Conservation (phyloP, 2,113 vertebrate genomes). For the Siniperca chuatsi region DNA sequence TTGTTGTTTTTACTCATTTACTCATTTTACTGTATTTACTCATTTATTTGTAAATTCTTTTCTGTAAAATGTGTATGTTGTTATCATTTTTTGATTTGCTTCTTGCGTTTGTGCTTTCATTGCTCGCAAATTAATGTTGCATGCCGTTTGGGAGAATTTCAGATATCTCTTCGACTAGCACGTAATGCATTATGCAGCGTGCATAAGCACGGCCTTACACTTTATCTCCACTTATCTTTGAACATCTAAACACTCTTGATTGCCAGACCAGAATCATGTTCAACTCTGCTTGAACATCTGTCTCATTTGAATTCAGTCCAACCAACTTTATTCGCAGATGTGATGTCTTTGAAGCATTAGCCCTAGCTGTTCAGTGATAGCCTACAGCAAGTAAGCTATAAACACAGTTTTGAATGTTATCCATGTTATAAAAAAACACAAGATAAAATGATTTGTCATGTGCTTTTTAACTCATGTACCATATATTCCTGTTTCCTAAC, state of each 20-base stretch:
- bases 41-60: neutral
- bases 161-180: neutral
- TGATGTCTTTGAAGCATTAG: constrained; percentile 1
- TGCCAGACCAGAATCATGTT: constrained; percentile 9
- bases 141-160: neutral
- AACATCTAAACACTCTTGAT: constrained; percentile 28
- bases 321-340: constrained; percentile 15
- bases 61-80: neutral
- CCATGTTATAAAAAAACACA: neutral
- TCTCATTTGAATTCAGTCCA: constrained; percentile 20
- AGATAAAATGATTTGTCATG: neutral
- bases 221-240: constrained; percentile 29
- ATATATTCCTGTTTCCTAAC: neutral
- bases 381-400: neutral
- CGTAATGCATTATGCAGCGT: constrained; percentile 8
- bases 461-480: neutral
- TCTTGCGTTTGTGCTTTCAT: neutral
- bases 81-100: neutral
- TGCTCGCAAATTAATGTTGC: neutral
- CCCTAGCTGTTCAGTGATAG: neutral
- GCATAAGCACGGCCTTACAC: neutral
- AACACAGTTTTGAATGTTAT: neutral
- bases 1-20: neutral
- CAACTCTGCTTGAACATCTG: constrained; percentile 27
- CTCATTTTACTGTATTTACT: neutral